These are phyloP conservation scores for Pantherophis alleghaniensis DNA, from an alignment of 2,797 vertebrate species.

Conservation along the genomic window DNA sequence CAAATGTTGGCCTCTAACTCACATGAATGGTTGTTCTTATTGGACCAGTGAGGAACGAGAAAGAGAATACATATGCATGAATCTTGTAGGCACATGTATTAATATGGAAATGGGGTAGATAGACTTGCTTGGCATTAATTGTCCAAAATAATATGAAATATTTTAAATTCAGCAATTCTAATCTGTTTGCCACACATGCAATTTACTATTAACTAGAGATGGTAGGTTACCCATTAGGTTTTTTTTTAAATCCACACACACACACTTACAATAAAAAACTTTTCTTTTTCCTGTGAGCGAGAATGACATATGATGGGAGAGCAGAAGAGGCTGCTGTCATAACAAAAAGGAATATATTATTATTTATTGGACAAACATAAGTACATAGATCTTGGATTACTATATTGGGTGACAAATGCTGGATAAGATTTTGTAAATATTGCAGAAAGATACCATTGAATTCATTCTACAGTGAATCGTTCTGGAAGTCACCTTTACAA, in stretches of 20 bases:
- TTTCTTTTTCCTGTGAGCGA: conserved; percentile 34
- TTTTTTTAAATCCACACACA: background rate
- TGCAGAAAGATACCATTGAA: conserved; percentile 47
- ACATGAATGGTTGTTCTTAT: background rate
- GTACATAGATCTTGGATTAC: conserved; percentile 54
- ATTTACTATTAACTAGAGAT: conserved; percentile 56
- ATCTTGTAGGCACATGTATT: conserved; percentile 35
- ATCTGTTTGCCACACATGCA: conserved; percentile 52
- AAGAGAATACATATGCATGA: background rate
- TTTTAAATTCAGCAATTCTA: conserved; percentile 52
- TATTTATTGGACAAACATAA: conserved; percentile 68
- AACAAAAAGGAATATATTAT: conserved; percentile 67
- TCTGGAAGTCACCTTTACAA: conserved; percentile 33
- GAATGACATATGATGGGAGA: conserved; percentile 68
- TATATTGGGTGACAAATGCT: conserved; percentile 62
- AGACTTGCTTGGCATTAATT: conserved; percentile 7
- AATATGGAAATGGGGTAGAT: conserved; percentile 25
- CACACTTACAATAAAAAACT: conserved; percentile 19
- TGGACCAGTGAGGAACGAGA: background rate
- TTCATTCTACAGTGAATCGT: conserved; percentile 28
- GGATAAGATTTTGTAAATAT: conserved; percentile 62
- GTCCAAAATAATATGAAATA: conserved; percentile 53
- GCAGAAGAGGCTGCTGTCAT: conserved; percentile 65
- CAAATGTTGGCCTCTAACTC: background rate
- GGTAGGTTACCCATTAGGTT: conserved; percentile 40